Evolutionary conservation across 2,797 vertebrate species (phyloP).

Genomic region (Glossophaga mutica): DNA sequence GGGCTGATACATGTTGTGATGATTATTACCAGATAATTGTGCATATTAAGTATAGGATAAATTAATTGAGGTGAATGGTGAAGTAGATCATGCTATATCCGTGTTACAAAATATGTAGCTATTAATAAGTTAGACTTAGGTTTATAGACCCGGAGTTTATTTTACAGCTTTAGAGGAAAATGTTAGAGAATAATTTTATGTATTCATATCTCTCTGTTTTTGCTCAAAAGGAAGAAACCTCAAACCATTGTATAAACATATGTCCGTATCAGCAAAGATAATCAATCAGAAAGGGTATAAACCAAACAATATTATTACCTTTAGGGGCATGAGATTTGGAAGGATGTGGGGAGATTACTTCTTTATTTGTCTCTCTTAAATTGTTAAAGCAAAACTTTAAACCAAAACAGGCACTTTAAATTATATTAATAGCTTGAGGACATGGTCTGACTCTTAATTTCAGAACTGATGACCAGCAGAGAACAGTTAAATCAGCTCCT

Average conservation of each 20-base stretch:
- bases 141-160: neutral
- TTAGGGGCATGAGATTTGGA: neutral
- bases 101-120: neutral
- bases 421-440: neutral
- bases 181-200: neutral
- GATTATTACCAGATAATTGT: neutral
- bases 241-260: neutral
- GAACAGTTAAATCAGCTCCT: slow-evolving; percentile 48
- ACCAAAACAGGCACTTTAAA: neutral
- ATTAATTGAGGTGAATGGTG: neutral
- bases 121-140: neutral
- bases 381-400: neutral
- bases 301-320: neutral
- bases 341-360: neutral
- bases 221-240: neutral
- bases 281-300: neutral
- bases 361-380: neutral
- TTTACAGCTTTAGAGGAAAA: neutral
- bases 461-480: neutral
- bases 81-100: neutral
- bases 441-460: neutral
- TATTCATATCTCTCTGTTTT: neutral
- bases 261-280: neutral
- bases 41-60: neutral
- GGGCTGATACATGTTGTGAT: neutral